Base-by-base conservation (phyloP, 2,113 vertebrate genomes). In the Pseudolaguvia tuberculata region DNA sequence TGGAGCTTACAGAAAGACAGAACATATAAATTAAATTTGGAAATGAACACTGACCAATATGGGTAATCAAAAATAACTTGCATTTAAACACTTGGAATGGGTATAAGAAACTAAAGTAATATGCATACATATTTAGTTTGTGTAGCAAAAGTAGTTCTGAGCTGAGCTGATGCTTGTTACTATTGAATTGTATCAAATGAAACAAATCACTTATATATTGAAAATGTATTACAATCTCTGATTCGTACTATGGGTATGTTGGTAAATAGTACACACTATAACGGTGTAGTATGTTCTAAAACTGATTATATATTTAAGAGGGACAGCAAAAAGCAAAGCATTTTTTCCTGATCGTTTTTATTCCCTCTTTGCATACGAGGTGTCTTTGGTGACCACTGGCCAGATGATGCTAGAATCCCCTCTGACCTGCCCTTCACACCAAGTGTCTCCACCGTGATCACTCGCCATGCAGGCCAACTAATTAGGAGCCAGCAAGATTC, bases 291-390 rank as follows among this genome's bases (percentile, higher is more conserved):
- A 5, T 42, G 35, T 45, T 63, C 35, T 11, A 29, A 29, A 68
- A 42, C 20, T 48, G 12, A 71, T 45, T 55, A 48, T 45, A 45
- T 72, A 17, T 71, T 55, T 52, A n/a, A 73, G 48, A 35, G 25
- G 14, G 25, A 39, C 42, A 27, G 23, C 23, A 67, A 21, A 31
- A 39, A 48, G 20, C 55, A 23, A 58, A 45, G 39, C 39, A 50
- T 9, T 75, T 17, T 51, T 23, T 61, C 25, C 27, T 78, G 65
- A 76, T 76, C 83, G 87, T 74, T 89, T 53, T 51, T 80, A 55
- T 89, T 75, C 86, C 87, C 84, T 90, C 81, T 90, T 83, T 85
- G 84, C 84, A 83, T 85, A 88, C 52, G 88, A 91, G 90, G 89
- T 91, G 74, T 85, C 55, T 81, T 83, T 83, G 86, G 76, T 18